A percentile compares a stretch with the other conserved stretches of the same genome.
These are phyloP conservation scores for Aradophagus sp. DNA, from an alignment of 1,140 invertebrate genomes.

Conservation along the genomic window DNA sequence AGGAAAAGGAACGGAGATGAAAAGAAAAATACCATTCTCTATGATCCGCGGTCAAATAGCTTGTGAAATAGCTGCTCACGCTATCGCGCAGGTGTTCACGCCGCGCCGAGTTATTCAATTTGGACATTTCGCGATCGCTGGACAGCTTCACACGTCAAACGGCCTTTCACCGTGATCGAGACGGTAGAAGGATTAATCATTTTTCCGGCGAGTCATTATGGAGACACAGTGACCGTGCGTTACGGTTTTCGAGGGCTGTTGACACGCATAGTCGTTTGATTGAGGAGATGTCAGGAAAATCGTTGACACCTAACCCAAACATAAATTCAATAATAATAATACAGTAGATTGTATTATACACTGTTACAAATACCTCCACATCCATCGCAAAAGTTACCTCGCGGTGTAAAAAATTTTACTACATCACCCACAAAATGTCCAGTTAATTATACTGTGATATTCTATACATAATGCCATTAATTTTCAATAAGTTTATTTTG, in stretches of 20 bases:
- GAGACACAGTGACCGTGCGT: conserved; percentile 4
- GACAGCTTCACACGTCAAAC: conserved; percentile 19
- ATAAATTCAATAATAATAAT: too few species aligned
- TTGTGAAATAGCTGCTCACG: conserved; percentile 21
- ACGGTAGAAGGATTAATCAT: conserved; percentile 23
- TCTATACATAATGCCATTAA: too few species aligned
- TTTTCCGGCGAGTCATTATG: conserved; percentile 28
- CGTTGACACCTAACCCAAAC: too few species aligned
- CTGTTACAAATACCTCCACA: too few species aligned
- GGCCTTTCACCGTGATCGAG: conserved; percentile 8
- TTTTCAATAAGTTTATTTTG: too few species aligned
- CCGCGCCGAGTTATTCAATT: conserved; percentile 27
- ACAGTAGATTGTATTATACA: too few species aligned
- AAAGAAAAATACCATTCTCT: conserved; percentile 10
- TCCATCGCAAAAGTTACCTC: too few species aligned
- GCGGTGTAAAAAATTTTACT: too few species aligned
- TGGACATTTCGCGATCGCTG: conserved; percentile 32
- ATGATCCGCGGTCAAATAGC: conserved; percentile 20
- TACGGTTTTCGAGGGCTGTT: conserved; percentile 15
- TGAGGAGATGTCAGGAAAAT: too few species aligned
- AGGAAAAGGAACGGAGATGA: conserved; percentile 12
- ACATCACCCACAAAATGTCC: too few species aligned
- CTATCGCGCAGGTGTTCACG: conserved; percentile 41
- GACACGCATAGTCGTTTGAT: too few species aligned
- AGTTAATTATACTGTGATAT: too few species aligned